These are phyloP conservation scores for Chaetophractus vellerosus DNA, from an alignment of 2,797 vertebrate species.

Conservation along the genomic window DNA sequence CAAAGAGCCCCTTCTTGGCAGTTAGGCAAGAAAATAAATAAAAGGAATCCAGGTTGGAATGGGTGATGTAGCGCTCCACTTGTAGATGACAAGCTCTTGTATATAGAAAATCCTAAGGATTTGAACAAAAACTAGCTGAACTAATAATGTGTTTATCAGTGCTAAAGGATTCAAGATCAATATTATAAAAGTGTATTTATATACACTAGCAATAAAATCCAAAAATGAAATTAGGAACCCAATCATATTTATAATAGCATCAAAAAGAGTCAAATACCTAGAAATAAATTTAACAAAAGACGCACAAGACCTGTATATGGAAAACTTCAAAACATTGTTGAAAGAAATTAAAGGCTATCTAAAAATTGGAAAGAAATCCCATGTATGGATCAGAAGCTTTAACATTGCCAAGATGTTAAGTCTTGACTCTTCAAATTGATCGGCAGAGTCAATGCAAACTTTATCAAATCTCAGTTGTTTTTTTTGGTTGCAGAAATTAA, in stretches of 20 bases:
- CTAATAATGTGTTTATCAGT: neutral
- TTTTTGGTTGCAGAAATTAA: neutral
- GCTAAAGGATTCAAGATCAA: neutral
- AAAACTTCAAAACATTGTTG: neutral
- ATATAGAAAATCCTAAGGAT: neutral
- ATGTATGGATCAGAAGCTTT: no score
- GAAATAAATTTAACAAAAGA: no score
- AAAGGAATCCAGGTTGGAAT: neutral
- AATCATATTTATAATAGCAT: neutral
- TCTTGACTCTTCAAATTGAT: neutral
- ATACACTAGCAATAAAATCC: neutral
- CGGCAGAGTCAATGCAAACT: fast-evolving
- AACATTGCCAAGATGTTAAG: neutral
- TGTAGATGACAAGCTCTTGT: neutral
- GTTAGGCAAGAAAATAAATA: neutral
- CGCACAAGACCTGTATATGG: neutral
- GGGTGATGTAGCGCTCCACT: neutral
- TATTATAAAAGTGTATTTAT: neutral
- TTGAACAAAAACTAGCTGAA: neutral
- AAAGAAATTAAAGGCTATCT: neutral
- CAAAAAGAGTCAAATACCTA: neutral
- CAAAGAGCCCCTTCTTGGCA: neutral
- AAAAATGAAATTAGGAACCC: neutral
- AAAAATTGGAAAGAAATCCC: neutral
- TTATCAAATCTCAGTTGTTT: neutral